These are phyloP conservation scores for Tetranychus piercei DNA, from an alignment of 2,888 invertebrate species.

Conservation along the genomic window DNA sequence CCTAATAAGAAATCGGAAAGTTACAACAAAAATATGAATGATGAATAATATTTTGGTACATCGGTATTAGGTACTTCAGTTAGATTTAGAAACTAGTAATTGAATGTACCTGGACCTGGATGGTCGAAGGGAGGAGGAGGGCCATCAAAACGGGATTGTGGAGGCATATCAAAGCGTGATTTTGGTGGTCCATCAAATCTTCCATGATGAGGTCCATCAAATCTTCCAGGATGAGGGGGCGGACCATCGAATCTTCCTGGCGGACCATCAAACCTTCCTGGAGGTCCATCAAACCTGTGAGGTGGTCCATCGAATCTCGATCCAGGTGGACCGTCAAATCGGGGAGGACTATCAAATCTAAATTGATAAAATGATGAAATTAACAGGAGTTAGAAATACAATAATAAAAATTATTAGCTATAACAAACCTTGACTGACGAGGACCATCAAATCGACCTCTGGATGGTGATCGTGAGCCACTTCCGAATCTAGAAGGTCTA, in stretches of 20 bases:
- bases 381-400: too few species aligned
- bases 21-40: neutral
- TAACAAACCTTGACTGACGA: neutral
- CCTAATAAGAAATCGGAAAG: neutral
- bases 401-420: neutral
- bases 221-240: neutral
- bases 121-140: neutral
- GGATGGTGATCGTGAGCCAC: neutral
- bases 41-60: neutral
- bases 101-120: neutral
- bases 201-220: neutral
- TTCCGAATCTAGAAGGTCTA: slow-evolving; percentile 11
- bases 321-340: neutral
- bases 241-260: neutral
- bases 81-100: neutral
- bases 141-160: neutral
- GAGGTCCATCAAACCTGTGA: neutral
- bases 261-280: neutral
- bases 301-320: neutral
- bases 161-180: neutral
- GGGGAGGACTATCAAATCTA: neutral
- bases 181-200: neutral
- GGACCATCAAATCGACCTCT: neutral
- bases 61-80: neutral
- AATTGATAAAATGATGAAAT: neutral